A percentile compares a stretch with the other conserved stretches of the same genome.
phyloP scores from a whole-genome alignment of 2,113 vertebrate species.

The Nymphicus hollandicus region DNA sequence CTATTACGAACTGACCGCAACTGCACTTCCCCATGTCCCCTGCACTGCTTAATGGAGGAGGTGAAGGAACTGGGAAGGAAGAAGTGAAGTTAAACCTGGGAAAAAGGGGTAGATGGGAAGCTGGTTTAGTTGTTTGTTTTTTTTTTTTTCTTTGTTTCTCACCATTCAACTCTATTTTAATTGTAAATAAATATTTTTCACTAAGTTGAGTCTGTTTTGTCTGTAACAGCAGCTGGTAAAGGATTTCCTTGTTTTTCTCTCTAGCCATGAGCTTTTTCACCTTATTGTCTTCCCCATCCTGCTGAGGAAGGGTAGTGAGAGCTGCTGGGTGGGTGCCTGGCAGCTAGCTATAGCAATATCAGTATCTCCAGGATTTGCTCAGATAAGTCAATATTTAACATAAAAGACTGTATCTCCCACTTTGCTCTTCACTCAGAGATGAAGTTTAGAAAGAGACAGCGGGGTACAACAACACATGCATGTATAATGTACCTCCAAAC shows the following conservation, averaged over 20 bases:
- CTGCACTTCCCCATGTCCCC: accelerated
- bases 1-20: not conserved
- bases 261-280: not conserved
- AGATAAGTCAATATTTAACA: not conserved
- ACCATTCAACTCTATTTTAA: not conserved
- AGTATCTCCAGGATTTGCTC: not conserved
- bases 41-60: accelerated
- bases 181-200: not conserved
- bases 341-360: not conserved
- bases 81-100: not conserved
- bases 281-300: not conserved
- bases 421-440: not conserved
- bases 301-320: not conserved
- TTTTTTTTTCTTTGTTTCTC: not conserved
- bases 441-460: not conserved
- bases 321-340: accelerated
- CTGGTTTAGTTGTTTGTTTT: not conserved
- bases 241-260: not conserved
- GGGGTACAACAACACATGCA: accelerated
- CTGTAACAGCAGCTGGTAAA: not conserved
- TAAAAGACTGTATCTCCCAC: not conserved
- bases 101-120: accelerated
- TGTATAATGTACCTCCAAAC: not conserved
- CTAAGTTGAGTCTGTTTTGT: not conserved
- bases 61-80: not conserved